Percentiles rank a stretch among this genome's conserved stretches.
These are phyloP conservation scores for Alosa alosa DNA, from an alignment of 2,113 vertebrate genomes.

Conservation along the genomic window DNA sequence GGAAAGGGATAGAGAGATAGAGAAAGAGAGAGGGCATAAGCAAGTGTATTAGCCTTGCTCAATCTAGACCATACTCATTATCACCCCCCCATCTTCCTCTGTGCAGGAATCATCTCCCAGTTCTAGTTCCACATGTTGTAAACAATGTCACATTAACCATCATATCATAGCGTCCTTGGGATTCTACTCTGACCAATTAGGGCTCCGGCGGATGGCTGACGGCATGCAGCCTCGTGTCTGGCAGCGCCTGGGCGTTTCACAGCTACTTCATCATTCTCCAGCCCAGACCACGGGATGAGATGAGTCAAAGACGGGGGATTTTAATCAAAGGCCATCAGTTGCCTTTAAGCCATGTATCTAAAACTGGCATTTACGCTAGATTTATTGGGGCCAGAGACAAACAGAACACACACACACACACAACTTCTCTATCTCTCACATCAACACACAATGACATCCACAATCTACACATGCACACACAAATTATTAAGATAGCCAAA, in stretches of 20 bases:
- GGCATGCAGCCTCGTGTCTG: background rate
- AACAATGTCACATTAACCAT: background rate
- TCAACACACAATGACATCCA: background rate
- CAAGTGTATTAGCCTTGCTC: background rate
- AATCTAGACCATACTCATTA: background rate
- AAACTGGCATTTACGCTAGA: constrained; percentile 13
- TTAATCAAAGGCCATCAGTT: constrained; percentile 14
- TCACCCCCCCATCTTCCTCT: background rate
- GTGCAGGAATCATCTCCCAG: background rate
- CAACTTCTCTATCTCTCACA: too few species aligned
- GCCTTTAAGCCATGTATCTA: constrained; percentile 14
- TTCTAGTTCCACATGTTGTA: background rate
- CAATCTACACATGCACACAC: background rate
- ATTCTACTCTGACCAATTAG: background rate
- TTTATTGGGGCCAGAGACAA: background rate
- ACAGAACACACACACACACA: background rate
- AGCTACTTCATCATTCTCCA: constrained; percentile 1
- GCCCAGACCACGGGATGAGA: background rate
- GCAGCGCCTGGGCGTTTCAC: background rate
- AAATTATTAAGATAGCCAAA: background rate
- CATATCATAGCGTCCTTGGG: background rate
- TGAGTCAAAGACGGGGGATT: background rate
- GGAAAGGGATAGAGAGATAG: too few species aligned
- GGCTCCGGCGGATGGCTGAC: background rate
- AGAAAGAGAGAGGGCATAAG: background rate